Percentiles rank a stretch among this genome's conserved stretches.
Evolutionary conservation across 2,888 invertebrate genomes (phyloP).

Genomic region (Leptopilina drosophilae): DNA sequence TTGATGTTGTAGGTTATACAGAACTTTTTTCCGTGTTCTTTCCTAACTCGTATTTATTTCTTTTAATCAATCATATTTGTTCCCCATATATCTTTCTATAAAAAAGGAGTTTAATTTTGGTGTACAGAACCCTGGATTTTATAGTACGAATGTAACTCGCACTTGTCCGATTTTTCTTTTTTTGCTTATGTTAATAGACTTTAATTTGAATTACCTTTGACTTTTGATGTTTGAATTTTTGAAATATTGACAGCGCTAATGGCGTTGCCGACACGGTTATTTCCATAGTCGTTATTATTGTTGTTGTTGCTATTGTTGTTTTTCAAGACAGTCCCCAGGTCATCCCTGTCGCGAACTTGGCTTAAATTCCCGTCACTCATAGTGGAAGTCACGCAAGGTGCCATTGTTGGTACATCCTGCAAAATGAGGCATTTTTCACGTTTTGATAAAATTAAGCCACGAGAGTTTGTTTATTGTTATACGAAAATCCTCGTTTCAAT

Average conservation of each 20-base stretch:
- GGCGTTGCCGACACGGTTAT: slow-evolving; percentile 68
- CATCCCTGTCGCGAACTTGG: slow-evolving; percentile 65
- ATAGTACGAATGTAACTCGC: too few species aligned
- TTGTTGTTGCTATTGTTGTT: slow-evolving; percentile 49
- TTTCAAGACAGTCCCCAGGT: slow-evolving; percentile 56
- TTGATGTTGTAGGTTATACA: too few species aligned
- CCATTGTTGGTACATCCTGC: slow-evolving; percentile 67
- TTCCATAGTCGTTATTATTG: slow-evolving; percentile 62
- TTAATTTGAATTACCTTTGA: slow-evolving; percentile 65
- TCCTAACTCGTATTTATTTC: too few species aligned
- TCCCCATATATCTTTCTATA: too few species aligned
- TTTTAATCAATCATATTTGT: too few species aligned
- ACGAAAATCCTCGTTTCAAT: too few species aligned
- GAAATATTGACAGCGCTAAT: slow-evolving; percentile 70
- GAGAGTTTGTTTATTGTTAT: too few species aligned
- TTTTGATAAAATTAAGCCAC: background rate
- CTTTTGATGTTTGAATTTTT: slow-evolving; percentile 67
- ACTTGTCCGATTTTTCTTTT: background rate
- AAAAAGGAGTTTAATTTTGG: too few species aligned
- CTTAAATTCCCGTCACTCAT: slow-evolving; percentile 72
- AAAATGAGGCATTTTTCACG: slow-evolving; percentile 39
- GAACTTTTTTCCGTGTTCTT: too few species aligned
- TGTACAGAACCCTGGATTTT: too few species aligned
- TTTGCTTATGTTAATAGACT: slow-evolving; percentile 13
- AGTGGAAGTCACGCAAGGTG: slow-evolving; percentile 71